Evolutionary conservation across 2,113 vertebrate species (phyloP).

Genomic region (Bujurquina vittata): DNA sequence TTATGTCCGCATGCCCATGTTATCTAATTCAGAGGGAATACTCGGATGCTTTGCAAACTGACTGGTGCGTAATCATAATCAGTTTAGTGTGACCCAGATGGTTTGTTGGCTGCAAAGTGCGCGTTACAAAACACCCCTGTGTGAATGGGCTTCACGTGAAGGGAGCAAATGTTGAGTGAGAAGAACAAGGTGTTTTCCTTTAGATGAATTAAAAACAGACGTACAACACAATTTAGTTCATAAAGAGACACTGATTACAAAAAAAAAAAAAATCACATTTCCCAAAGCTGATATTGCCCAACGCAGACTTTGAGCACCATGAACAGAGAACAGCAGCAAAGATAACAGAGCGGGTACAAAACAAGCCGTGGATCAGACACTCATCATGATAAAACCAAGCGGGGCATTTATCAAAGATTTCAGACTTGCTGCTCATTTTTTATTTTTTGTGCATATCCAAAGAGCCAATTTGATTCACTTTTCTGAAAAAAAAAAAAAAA

Average conservation of each 20-base stretch:
- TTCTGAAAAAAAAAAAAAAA: too few relatives aligned
- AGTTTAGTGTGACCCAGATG: slow-evolving; percentile 51
- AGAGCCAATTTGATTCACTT: slow-evolving; percentile 39
- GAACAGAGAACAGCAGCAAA: slow-evolving; percentile 44
- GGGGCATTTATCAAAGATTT: slow-evolving; percentile 81
- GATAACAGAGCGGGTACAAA: slow-evolving; percentile 53
- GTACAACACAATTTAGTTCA: slow-evolving; percentile 15
- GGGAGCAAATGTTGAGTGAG: slow-evolving; percentile 9
- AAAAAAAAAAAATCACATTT: slow-evolving; percentile 19
- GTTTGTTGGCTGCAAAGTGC: slow-evolving; percentile 32
- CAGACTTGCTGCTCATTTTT: slow-evolving; percentile 47
- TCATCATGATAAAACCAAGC: slow-evolving; percentile 44
- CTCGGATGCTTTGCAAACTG: slow-evolving; percentile 35
- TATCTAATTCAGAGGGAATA: slow-evolving; percentile 14
- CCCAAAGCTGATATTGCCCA: slow-evolving; percentile 24
- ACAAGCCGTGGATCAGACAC: slow-evolving; percentile 49
- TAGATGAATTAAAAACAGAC: slow-evolving; percentile 3
- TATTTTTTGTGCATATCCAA: background rate
- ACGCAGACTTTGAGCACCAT: slow-evolving; percentile 28
- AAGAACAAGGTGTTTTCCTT: background rate
- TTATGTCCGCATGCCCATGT: background rate
- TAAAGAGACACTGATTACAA: slow-evolving; percentile 40
- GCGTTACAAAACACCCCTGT: slow-evolving; percentile 31
- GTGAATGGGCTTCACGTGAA: slow-evolving; percentile 21
- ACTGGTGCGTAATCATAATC: slow-evolving; percentile 56